Conservation (phyloP, 2,888 invertebrate genomes). For the Dromius quadrimaculatus region DNA sequence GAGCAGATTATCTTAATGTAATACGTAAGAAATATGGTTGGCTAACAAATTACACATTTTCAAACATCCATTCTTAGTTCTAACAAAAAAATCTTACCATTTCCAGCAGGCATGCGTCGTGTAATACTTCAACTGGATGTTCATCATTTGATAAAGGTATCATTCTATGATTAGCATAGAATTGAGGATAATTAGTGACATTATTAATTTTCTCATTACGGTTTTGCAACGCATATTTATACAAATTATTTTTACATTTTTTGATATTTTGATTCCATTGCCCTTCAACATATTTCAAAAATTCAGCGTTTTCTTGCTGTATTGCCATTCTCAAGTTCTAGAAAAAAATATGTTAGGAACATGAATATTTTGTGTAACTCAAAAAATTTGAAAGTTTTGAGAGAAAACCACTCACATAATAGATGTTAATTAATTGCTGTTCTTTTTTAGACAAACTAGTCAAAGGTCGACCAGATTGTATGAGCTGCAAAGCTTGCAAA, state of each 20-base stretch:
- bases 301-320: conserved; percentile 22
- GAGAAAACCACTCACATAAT: no score
- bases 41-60: no score
- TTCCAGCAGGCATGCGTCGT: conserved; percentile 30
- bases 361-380: background rate
- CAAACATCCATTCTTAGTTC: no score
- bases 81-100: conserved; percentile 29
- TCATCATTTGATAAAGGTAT: conserved; percentile 13
- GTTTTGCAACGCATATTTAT: background rate
- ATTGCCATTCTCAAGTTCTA: conserved; percentile 35
- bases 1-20: no score
- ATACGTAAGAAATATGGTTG: no score
- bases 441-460: background rate
- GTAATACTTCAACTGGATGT: conserved; percentile 10
- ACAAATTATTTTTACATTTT: background rate
- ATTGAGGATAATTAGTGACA: conserved; percentile 23
- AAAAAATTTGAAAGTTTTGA: no score
- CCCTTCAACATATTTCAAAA: conserved; percentile 30
- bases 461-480: conserved; percentile 10
- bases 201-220: background rate
- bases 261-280: conserved; percentile 21
- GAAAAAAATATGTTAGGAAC: background rate
- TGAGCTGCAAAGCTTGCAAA: conserved; percentile 22
- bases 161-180: conserved; percentile 22
- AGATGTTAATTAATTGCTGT: conserved; percentile 30